These are phyloP conservation scores for Python bivittatus DNA, from an alignment of 2,113 vertebrate genomes.

Conservation along the genomic window DNA sequence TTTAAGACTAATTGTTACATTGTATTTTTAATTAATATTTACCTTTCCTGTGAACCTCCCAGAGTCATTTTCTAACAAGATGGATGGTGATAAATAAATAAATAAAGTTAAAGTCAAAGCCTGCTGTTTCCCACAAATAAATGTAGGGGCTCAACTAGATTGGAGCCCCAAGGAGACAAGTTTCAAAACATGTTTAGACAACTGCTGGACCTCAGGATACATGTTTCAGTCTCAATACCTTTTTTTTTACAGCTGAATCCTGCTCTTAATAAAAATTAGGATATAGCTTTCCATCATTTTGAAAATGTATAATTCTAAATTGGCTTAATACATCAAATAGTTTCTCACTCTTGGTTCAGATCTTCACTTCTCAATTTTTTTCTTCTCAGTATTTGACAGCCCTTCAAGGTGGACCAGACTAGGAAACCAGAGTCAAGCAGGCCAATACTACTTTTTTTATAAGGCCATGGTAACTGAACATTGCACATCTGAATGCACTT, in stretches of 20 bases:
- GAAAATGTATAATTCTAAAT: background rate
- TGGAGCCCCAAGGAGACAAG: background rate
- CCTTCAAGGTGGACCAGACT: background rate
- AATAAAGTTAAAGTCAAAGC: background rate
- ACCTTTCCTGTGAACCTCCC: too few species aligned
- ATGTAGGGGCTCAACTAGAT: background rate
- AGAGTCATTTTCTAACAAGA: too few species aligned
- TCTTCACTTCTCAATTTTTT: background rate
- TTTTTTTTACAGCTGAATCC: background rate
- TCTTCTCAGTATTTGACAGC: background rate
- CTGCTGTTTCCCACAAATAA: background rate
- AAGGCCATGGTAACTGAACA: background rate
- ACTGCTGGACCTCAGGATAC: background rate
- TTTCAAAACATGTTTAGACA: background rate
- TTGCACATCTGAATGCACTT: background rate
- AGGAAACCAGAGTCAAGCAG: background rate
- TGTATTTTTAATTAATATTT: too few species aligned
- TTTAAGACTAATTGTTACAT: too few species aligned
- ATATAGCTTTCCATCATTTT: background rate
- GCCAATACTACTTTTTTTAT: background rate
- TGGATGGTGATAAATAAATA: too few species aligned
- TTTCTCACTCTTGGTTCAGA: background rate
- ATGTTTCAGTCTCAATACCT: background rate
- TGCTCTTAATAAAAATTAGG: background rate
- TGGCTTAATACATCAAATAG: background rate